Evolutionary conservation across 1,140 invertebrate species (phyloP).

Genomic region (Eueides isabella): DNA sequence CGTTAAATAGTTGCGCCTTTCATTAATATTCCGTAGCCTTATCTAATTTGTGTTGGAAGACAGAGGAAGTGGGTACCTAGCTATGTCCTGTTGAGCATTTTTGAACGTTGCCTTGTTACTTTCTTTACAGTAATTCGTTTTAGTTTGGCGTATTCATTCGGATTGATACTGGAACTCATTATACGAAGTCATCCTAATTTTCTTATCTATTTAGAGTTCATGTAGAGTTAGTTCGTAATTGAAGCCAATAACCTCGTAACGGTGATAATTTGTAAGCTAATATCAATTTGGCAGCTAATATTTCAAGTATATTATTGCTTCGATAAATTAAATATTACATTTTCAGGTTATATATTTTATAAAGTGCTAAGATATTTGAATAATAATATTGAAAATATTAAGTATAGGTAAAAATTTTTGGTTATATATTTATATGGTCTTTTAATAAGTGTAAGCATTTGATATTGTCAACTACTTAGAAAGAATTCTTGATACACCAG

Average conservation of each 20-base stretch:
- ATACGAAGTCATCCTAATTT: background rate
- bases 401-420: too few relatives aligned
- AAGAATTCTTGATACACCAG: too few relatives aligned
- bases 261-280: constrained; percentile 12
- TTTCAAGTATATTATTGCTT: constrained; percentile 10
- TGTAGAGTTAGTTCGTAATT: constrained; percentile 18
- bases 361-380: too few relatives aligned
- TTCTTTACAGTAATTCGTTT: background rate
- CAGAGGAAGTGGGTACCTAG: constrained; percentile 67
- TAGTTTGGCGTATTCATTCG: background rate
- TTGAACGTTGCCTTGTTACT: constrained; percentile 42
- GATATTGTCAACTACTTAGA: too few relatives aligned
- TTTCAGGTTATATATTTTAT: background rate
- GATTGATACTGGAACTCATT: background rate
- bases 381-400: too few relatives aligned
- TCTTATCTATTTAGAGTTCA: constrained; percentile 14
- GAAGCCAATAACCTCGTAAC: constrained; percentile 9
- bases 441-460: background rate
- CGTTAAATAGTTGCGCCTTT: constrained; percentile 46
- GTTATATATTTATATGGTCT: too few relatives aligned
- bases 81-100: constrained; percentile 59
- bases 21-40: constrained; percentile 71
- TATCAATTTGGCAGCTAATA: background rate
- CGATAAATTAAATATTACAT: background rate
- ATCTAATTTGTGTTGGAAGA: constrained; percentile 72